Evolutionary conservation across 2,888 invertebrate species (phyloP), one percentile per base, ranked within the genome.

Genomic region (Odontocolon sp.): DNA sequence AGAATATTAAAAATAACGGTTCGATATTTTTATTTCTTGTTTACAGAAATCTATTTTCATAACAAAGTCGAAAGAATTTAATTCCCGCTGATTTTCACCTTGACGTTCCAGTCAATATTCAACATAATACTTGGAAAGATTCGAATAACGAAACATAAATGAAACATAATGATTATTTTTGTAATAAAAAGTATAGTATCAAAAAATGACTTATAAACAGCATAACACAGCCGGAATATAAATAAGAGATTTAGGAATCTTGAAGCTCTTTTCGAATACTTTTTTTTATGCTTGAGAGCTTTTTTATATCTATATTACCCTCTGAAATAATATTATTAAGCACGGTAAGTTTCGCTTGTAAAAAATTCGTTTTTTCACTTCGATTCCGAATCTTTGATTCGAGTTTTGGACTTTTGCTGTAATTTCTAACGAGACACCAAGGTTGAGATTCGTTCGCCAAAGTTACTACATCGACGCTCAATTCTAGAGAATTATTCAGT

Each of bases 371-470:
- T 38, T 83, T 85, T 0, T 85, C 80, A 0, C 28, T 21, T 3
- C 68, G 40, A 3, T 57, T 36, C 23, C 11, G 50, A 6, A 26
- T 1, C 3, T 18, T 6, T 1, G 69, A 79, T 0, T 23, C 8
- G 1, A 28, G 16, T 8, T 23, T 26, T 5, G 85, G 79, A 77
- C 84, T 81, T 28, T 79, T 81, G 9, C 85, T 23, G 64, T 84
- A 88, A 81, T 90, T 79, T 36, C 76, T 84, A 26, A 88, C 82
- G 0, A 90, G 69, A 38, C 86, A 89, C 88, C 88, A 89, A 31
- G 87, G 78, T 18, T 80, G 71, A 1, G 75, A 67, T 40, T 85
- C 74, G 0, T 83, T 77, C 28, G 77, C 81, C 2, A 86, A 73
- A 21, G 85, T 83, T 2, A 90, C 81, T n/a, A 88, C 78, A 81